Evolutionary conservation across 2,113 vertebrate species (phyloP), one percentile per base, ranked within the genome.

Genomic region (Tyto alba): DNA sequence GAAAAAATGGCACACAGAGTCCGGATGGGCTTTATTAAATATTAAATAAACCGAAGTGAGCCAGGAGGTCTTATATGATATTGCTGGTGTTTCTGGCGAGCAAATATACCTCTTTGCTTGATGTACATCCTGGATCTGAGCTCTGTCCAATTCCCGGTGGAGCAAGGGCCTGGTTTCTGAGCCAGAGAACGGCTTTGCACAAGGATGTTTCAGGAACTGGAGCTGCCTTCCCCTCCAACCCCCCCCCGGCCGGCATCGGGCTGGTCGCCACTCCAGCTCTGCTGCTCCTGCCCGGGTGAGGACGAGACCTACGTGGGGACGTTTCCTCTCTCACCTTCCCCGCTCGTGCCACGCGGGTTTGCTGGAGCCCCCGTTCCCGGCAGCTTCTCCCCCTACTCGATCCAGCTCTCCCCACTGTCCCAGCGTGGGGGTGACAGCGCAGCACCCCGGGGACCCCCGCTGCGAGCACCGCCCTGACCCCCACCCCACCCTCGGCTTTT

Each of bases 331-430:
- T 34, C 4, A 1, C 27, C 8, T 27, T 48, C 45, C 52, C 36
- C 5, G 5, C 16, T 6, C 3, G 0, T 10, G 45, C 66, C 77
- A 5, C 52, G 3, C 0, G 8, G 12, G 4, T 27, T 30, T 11
- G 16, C 48, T 3, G 45, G 43, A 50, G 43, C 26, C 38, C 18
- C 26, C 19, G 7, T 20, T 53, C 45, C 19, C 25, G 13, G 13
- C 15, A 30, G 40, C 13, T 1, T 0, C 20, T 4, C 8, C 9
- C 59, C 9, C 56, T 52, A 20, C 75, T 27, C 5, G 15, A 17
- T 11, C 41, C 27, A 23, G 15, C 21, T 36, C 40, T 36, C 16
- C 23, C n/a, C 1, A 8, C 57, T 21, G 20, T 9, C 7, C 30
- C 53, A 57, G 68, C 8, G 21, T 64, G 76, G 55, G 59, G 48